phyloP scores from a whole-genome alignment of 1,140 invertebrate species.

The Vollenhovia emeryi region DNA sequence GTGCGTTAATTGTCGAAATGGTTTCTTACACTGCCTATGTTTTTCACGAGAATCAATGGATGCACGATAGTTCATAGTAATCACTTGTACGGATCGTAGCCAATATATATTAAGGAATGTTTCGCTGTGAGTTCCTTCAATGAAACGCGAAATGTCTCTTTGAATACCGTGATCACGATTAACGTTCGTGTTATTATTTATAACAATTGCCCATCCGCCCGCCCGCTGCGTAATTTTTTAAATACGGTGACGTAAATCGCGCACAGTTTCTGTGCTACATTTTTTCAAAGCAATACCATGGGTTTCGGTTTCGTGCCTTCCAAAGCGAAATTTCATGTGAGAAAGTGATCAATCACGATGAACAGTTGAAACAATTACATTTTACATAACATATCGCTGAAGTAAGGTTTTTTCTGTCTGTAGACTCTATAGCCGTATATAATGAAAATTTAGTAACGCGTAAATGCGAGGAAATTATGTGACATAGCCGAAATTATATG shows the following conservation, averaged over 20 bases:
- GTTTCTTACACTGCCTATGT: conserved; percentile 69
- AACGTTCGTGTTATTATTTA: background rate
- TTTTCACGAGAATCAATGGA: conserved; percentile 35
- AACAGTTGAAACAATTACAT: conserved; percentile 60
- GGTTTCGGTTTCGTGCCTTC: conserved; percentile 72
- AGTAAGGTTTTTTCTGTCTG: conserved; percentile 52
- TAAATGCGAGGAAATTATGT: conserved; percentile 57
- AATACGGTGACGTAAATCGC: background rate
- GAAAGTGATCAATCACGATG: conserved; percentile 26
- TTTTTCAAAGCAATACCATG: conserved; percentile 17
- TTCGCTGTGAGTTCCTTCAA: conserved; percentile 36
- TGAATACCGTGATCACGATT: conserved; percentile 1
- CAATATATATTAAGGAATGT: conserved; percentile 47
- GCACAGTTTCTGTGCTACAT: background rate
- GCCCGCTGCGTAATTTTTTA: background rate
- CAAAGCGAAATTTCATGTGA: conserved; percentile 27
- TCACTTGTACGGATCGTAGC: conserved; percentile 17
- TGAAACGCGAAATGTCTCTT: conserved; percentile 13
- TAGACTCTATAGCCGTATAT: conserved; percentile 64
- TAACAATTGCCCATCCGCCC: background rate
- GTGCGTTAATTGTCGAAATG: conserved; percentile 37
- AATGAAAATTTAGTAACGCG: conserved; percentile 63
- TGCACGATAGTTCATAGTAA: conserved; percentile 47
- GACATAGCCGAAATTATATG: conserved; percentile 28
- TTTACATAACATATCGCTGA: conserved; percentile 73